Percentiles rank a stretch among this genome's conserved stretches.
Conservation (phyloP, 2,113 vertebrate genomes). For the Barbus barbus region DNA sequence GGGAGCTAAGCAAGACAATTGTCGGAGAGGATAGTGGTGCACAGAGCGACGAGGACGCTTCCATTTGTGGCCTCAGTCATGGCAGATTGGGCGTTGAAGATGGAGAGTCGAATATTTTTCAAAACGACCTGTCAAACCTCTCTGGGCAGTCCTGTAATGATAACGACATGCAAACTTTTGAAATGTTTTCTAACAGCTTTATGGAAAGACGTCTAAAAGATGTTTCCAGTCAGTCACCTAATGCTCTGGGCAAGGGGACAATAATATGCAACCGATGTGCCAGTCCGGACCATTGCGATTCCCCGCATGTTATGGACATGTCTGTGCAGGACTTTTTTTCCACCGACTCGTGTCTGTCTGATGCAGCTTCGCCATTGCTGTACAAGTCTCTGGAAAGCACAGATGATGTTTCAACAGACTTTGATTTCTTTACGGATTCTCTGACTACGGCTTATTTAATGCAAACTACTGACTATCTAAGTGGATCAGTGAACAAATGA, state of each 20-base stretch:
- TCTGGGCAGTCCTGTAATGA: slow-evolving; percentile 80
- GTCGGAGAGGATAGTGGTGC: slow-evolving; percentile 74
- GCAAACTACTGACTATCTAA: slow-evolving; percentile 82
- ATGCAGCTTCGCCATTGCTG: slow-evolving; percentile 84
- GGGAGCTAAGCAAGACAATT: slow-evolving; percentile 81
- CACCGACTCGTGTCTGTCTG: slow-evolving; percentile 86
- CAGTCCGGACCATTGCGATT: slow-evolving; percentile 86
- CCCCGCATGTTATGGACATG: slow-evolving; percentile 79
- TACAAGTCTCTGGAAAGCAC: slow-evolving; percentile 85
- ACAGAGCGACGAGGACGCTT: slow-evolving; percentile 80
- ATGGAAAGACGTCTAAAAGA: slow-evolving; percentile 95
- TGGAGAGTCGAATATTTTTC: slow-evolving; percentile 84
- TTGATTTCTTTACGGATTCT: slow-evolving; percentile 92
- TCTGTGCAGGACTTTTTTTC: slow-evolving; percentile 90
- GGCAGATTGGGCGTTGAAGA: slow-evolving; percentile 80
- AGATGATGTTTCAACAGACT: slow-evolving; percentile 83
- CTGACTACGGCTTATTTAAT: slow-evolving; percentile 84
- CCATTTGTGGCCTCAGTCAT: slow-evolving; percentile 76
- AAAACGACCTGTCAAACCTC: slow-evolving; percentile 80
- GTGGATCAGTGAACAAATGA: neutral
- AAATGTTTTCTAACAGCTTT: slow-evolving; percentile 82
- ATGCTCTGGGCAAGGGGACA: slow-evolving; percentile 84
- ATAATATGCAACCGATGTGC: slow-evolving; percentile 89
- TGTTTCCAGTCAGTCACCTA: slow-evolving; percentile 86
- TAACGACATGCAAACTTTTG: slow-evolving; percentile 83